These are phyloP conservation scores for Rhodeus uyekii DNA, from an alignment of 2,797 vertebrate species.

Conservation along the genomic window DNA sequence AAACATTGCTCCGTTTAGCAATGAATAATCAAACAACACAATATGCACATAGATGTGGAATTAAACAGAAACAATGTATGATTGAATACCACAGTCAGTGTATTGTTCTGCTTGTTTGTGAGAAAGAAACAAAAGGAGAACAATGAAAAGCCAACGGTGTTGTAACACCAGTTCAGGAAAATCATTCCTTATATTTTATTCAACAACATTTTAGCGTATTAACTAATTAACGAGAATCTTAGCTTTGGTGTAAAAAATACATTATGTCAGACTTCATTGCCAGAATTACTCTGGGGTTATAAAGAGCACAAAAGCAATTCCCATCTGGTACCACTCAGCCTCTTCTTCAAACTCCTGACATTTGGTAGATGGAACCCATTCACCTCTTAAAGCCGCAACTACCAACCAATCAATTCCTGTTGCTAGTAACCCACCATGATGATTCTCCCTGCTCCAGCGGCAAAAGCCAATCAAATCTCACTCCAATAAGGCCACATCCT, in stretches of 20 bases:
- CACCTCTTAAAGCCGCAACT: conserved; percentile 40
- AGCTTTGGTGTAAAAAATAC: neutral
- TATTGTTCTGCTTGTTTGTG: neutral
- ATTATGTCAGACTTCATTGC: neutral
- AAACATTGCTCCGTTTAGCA: no score
- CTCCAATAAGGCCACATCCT: conserved; percentile 45
- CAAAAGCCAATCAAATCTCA: conserved; percentile 15
- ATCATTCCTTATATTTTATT: neutral
- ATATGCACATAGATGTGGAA: no score
- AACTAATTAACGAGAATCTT: neutral
- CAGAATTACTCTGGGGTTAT: conserved; percentile 5
- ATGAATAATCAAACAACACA: no score
- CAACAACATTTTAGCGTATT: neutral
- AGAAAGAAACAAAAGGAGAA: neutral
- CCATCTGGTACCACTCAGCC: conserved; percentile 29
- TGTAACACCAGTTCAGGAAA: neutral
- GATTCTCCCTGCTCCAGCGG: conserved; percentile 22
- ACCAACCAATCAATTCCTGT: conserved; percentile 44
- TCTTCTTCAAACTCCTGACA: conserved; percentile 61
- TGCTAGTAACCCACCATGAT: conserved; percentile 39
- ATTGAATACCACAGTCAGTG: neutral
- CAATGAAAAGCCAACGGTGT: neutral
- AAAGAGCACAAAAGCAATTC: neutral
- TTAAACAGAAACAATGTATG: neutral
- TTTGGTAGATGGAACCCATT: conserved; percentile 62